phyloP scores from a whole-genome alignment of 2,888 invertebrate species.

The Sesia bembeciformis region DNA sequence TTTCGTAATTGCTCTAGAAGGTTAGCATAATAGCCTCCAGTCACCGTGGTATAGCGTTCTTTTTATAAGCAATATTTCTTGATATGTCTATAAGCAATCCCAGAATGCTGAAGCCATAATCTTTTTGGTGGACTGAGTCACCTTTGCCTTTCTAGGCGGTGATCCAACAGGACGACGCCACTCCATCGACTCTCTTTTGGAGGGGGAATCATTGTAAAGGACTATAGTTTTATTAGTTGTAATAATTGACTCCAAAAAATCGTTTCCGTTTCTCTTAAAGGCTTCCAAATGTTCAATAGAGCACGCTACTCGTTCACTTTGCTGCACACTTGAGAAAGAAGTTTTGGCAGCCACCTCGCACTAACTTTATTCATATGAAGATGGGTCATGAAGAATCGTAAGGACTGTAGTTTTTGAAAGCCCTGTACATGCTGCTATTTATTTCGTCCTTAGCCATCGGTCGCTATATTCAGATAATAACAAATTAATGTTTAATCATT shows the following conservation, averaged over 20 bases:
- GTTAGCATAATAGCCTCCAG: background rate
- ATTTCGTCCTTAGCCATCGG: no score
- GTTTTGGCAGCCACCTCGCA: no score
- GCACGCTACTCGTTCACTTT: background rate
- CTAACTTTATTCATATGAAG: no score
- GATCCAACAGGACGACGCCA: background rate
- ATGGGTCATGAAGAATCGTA: no score
- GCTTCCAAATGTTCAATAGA: no score
- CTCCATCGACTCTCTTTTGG: background rate
- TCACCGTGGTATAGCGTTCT: background rate
- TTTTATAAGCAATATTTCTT: background rate
- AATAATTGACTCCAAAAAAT: background rate
- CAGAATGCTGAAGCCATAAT: background rate
- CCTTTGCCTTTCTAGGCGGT: background rate
- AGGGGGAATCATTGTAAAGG: background rate
- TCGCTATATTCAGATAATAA: no score
- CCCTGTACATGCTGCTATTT: no score
- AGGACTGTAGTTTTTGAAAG: no score
- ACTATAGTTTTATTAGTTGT: background rate
- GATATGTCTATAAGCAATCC: no score
- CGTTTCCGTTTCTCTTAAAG: background rate
- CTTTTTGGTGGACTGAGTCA: background rate
- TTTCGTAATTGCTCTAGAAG: background rate
- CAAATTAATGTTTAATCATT: no score
- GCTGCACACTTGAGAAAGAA: background rate